Evolutionary conservation across 2,797 vertebrate genomes (phyloP).

Genomic region (Loris lydekkerianus): DNA sequence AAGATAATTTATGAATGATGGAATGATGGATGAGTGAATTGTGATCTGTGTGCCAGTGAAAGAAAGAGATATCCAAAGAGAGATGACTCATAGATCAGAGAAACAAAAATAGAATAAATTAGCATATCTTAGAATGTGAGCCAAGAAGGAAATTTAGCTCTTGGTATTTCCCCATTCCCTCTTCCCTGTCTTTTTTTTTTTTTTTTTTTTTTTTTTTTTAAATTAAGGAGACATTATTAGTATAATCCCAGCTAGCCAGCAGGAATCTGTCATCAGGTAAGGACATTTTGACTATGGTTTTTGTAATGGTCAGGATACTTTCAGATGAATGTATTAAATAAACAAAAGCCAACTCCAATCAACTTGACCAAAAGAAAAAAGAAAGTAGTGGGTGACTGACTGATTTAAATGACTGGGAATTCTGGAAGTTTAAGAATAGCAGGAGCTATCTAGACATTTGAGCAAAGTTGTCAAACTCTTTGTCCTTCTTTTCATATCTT

Average conservation of each 20-base stretch:
- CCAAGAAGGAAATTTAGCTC: slow-evolving; percentile 24
- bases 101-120: slow-evolving; percentile 66
- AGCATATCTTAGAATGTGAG: slow-evolving; percentile 8
- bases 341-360: background rate
- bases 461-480: background rate
- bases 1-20: slow-evolving; percentile 46
- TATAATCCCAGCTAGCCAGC: background rate
- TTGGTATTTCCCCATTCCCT: background rate
- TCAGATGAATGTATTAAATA: background rate
- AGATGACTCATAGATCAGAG: slow-evolving; percentile 56
- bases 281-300: slow-evolving; percentile 4
- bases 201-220: background rate
- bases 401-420: background rate
- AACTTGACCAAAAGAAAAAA: background rate
- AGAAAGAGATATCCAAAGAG: slow-evolving; percentile 39
- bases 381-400: background rate
- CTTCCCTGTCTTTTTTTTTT: too few species aligned
- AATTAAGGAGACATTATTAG: slow-evolving; percentile 6
- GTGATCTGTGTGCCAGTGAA: slow-evolving; percentile 30
- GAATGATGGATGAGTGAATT: background rate
- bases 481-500: background rate
- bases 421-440: background rate
- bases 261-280: background rate
- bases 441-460: background rate
- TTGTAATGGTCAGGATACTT: background rate